A percentile compares a stretch with the other conserved stretches of the same genome.
Evolutionary conservation across 1,140 invertebrate genomes (phyloP).

Genomic region (Tetramorium simillimum): DNA sequence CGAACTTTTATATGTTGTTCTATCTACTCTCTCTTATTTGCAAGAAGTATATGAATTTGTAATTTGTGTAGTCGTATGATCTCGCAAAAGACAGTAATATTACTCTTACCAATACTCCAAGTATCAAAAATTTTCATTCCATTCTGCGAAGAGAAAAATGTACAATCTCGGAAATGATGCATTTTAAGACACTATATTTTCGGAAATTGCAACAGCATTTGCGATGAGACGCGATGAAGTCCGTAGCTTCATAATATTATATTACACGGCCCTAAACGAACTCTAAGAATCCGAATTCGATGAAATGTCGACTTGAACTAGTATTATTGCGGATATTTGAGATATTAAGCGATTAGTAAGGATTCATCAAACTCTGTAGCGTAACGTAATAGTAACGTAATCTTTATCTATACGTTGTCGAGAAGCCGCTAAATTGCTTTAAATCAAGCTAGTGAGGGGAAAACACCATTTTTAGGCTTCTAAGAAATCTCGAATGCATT

Average conservation of each 20-base stretch:
- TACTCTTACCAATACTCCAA: not conserved
- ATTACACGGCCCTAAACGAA: conserved; percentile 41
- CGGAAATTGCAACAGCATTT: conserved; percentile 26
- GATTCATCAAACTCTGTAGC: conserved; percentile 60
- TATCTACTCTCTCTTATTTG: not conserved
- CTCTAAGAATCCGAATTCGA: conserved; percentile 26
- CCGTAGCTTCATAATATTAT: conserved; percentile 34
- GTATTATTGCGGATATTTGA: conserved; percentile 7
- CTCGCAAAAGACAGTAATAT: conserved; percentile 23
- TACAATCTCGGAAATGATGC: conserved; percentile 28
- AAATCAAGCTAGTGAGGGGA: conserved; percentile 12
- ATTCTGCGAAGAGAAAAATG: conserved; percentile 15
- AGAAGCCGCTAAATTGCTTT: conserved; percentile 41
- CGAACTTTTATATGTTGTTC: not conserved
- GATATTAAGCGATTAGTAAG: conserved; percentile 31
- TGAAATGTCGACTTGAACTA: conserved; percentile 21
- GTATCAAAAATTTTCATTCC: conserved; percentile 12
- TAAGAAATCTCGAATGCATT: conserved; percentile 43
- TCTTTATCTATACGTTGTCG: conserved; percentile 41
- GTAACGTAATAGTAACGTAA: conserved; percentile 46
- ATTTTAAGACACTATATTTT: conserved; percentile 34
- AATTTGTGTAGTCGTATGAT: conserved; percentile 1
- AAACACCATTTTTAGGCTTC: conserved; percentile 40
- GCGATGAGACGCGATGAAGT: not conserved
- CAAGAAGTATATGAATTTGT: not conserved